Evolutionary conservation across 2,113 vertebrate species (phyloP), one percentile per base, ranked within the genome.

Genomic region (Apodemus speciosus): DNA sequence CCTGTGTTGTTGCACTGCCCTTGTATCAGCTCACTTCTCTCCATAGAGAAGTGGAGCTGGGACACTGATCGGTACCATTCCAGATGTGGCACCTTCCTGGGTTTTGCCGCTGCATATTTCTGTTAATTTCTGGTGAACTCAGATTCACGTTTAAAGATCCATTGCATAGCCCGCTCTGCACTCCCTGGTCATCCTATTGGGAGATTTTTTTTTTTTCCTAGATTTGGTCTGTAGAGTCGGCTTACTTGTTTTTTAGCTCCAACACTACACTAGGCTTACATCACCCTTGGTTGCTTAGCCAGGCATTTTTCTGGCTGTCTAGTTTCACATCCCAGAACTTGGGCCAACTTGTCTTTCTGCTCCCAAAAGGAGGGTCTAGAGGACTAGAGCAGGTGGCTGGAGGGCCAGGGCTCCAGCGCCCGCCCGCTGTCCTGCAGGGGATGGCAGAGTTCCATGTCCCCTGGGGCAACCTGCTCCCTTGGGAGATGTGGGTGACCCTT

Each of bases 331-430:
- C 51, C 15, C 4, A 60, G 79, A 60, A 30, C 51, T 32, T 66
- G 77, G 64, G 20, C 40, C 62, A 35, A 66, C 11, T 79, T 38
- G 46, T 3, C 43, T 76, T 83, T 38, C 53, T 40, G 51, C 20
- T 72, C 49, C 40, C 35, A 38, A 60, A 43, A 51, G 7, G 79
- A 76, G 60, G n/a, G 27, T 53, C 27, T 7, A 68, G 84, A 40
- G 35, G 56, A 15, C 11, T 20, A 23, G 32, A 40, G 75, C 23
- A 7, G 77, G 68, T 35, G 69, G 68, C 56, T 13, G 56, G 56
- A 60, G 79, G 56, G n/a, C 16, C 1, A 0, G 56, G 51, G 32
- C 11, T 1, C 14, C 6, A 7, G 10, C 1, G 0, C 13, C 30
- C 2, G 9, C 13, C 30, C 2, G 6, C 30, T 20, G 13, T 25